Evolutionary conservation across 2,888 invertebrate genomes (phyloP).

Genomic region (Chironomus tentans): DNA sequence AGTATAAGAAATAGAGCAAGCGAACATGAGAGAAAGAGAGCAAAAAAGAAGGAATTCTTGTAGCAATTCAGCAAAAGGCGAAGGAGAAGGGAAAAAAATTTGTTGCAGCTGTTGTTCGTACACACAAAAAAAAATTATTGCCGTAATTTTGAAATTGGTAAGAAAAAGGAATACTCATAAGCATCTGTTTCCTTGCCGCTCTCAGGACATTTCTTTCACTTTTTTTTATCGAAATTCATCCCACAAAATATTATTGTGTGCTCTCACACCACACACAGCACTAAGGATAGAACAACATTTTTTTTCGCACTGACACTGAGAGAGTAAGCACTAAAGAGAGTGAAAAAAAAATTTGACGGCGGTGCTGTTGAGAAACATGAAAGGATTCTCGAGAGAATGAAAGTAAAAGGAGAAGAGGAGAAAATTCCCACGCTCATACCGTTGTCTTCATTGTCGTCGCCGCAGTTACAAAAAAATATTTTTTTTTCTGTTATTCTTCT

Average conservation of each 20-base stretch:
- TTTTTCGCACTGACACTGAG: background rate
- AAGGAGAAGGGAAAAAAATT: slow-evolving; percentile 3
- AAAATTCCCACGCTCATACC: slow-evolving; percentile 15
- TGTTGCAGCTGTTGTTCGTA: slow-evolving; percentile 17
- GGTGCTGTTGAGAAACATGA: background rate
- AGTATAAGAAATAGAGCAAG: background rate
- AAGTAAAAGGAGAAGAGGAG: background rate
- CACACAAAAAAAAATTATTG: slow-evolving; percentile 16
- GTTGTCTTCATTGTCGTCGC: slow-evolving; percentile 3
- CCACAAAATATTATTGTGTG: background rate
- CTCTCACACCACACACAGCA: background rate
- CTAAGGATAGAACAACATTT: background rate
- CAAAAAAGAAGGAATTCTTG: background rate
- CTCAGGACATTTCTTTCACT: slow-evolving; percentile 9
- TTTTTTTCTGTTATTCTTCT: background rate
- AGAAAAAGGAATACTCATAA: slow-evolving; percentile 7
- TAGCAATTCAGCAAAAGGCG: slow-evolving; percentile 16
- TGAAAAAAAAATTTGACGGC: background rate
- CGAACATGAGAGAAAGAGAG: background rate
- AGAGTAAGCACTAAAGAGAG: background rate
- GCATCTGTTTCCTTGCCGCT: slow-evolving; percentile 19
- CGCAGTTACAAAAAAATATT: background rate
- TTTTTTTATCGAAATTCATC: background rate
- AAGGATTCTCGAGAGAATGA: background rate
- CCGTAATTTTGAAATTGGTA: slow-evolving; percentile 20